phyloP scores from a whole-genome alignment of 2,113 vertebrate species.

The Petroica traversi region DNA sequence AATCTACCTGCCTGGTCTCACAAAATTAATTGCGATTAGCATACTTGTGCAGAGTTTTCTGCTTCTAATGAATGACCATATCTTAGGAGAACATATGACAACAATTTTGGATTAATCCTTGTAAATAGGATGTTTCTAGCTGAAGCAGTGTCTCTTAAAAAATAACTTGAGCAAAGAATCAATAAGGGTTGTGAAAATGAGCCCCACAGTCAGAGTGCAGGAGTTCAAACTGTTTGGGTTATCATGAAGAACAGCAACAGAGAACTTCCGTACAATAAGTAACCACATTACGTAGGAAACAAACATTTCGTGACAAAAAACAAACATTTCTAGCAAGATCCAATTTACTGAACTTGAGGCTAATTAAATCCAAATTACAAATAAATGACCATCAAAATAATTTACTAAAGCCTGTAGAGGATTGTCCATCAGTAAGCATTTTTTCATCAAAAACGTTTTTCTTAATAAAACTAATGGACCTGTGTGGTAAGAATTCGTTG shows the following conservation, averaged over 20 bases:
- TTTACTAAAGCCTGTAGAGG: not conserved
- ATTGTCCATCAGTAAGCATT: not conserved
- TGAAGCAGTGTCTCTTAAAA: not conserved
- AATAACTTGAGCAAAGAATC: not conserved
- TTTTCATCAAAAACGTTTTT: not conserved
- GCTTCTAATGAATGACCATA: not conserved
- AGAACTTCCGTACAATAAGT: constrained; percentile 2
- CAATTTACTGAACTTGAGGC: constrained; percentile 41
- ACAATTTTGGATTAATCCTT: not conserved
- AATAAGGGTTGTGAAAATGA: not conserved
- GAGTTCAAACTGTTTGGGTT: not conserved
- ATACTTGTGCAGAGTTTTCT: not conserved
- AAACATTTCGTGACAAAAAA: constrained; percentile 60
- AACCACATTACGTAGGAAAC: constrained; percentile 29
- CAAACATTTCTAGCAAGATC: constrained; percentile 29
- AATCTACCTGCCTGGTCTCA: not conserved
- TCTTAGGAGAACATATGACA: not conserved
- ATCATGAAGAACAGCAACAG: not conserved
- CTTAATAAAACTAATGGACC: not conserved
- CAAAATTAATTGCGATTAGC: not conserved
- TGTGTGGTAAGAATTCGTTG: not conserved
- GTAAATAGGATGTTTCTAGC: not conserved
- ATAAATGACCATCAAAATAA: constrained; percentile 23
- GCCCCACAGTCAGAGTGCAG: not conserved
- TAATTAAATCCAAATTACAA: constrained; percentile 47